A percentile compares a stretch with the other conserved stretches of the same genome.
phyloP scores from a whole-genome alignment of 1,140 invertebrate genomes.

The silkworm (Bombyx mori) region DNA sequence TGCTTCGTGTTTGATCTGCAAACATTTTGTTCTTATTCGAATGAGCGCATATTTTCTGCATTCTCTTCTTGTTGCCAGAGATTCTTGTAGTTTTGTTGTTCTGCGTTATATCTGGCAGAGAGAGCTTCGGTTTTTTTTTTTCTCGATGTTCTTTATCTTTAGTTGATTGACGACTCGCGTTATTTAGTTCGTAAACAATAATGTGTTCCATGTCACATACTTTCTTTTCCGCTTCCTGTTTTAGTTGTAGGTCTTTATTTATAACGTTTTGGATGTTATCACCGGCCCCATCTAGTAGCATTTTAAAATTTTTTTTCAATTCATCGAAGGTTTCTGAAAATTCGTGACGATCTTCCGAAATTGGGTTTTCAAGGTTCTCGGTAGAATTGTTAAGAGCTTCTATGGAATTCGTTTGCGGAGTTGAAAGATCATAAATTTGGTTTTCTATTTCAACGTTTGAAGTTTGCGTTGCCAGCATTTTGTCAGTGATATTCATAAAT shows the following conservation, averaged over 20 bases:
- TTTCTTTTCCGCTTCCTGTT: constrained; percentile 18
- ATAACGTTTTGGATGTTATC: constrained; percentile 7
- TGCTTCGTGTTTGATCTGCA: constrained; percentile 28
- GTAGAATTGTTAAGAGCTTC: constrained; percentile 34
- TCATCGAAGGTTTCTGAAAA: constrained; percentile 49
- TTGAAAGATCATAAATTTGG: constrained; percentile 39
- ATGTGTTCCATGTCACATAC: constrained; percentile 56
- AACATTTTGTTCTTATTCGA: constrained; percentile 37
- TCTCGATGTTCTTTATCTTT: constrained; percentile 11
- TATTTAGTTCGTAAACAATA: constrained; percentile 46
- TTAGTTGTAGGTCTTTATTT: background rate
- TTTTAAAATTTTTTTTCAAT: constrained; percentile 47
- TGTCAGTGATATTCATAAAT: constrained; percentile 56
- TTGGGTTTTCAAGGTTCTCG: background rate
- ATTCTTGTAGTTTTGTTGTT: constrained; percentile 28
- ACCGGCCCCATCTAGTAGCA: constrained; percentile 24
- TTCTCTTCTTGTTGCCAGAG: constrained; percentile 20
- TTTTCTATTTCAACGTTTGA: constrained; percentile 23
- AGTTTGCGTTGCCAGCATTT: constrained; percentile 36
- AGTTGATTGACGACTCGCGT: constrained; percentile 21
- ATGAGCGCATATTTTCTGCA: constrained; percentile 27
- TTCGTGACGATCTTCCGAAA: constrained; percentile 22
- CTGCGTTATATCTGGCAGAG: constrained; percentile 47
- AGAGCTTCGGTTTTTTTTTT: constrained; percentile 19
- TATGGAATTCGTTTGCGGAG: constrained; percentile 49